Conservation (phyloP, 2,113 vertebrate species). For the Cichladusa arquata region DNA sequence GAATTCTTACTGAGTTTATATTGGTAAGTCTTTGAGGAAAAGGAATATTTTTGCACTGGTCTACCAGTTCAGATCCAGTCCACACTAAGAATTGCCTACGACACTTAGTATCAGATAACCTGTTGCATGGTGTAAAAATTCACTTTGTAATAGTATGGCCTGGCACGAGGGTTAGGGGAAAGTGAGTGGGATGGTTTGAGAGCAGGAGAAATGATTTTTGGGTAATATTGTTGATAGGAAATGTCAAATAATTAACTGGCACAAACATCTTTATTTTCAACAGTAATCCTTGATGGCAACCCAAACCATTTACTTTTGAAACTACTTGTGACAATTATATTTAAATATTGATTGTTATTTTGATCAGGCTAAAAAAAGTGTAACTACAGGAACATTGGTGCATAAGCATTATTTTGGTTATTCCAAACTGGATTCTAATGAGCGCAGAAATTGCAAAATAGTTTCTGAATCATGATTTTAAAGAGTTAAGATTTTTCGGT, state of each 20-base stretch:
- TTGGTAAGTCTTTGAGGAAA: neutral
- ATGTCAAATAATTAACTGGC: no score
- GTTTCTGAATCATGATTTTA: neutral
- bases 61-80: neutral
- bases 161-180: rapidly evolving
- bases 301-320: neutral
- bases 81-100: neutral
- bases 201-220: no score
- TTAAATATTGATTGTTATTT: neutral
- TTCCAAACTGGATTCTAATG: neutral
- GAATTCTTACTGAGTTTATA: neutral
- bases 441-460: neutral
- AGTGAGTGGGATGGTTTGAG: neutral
- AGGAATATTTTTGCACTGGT: neutral
- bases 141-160: neutral
- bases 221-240: no score
- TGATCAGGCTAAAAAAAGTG: neutral
- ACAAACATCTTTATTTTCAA: no score
- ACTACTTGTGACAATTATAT: neutral
- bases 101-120: neutral
- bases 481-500: no score
- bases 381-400: neutral
- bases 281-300: neutral
- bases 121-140: neutral
- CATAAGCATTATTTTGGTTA: rapidly evolving